Percentiles rank a stretch among this genome's conserved stretches.
These are phyloP conservation scores for Cerceris ruficornis DNA, from an alignment of 2,888 invertebrate species.

Conservation along the genomic window DNA sequence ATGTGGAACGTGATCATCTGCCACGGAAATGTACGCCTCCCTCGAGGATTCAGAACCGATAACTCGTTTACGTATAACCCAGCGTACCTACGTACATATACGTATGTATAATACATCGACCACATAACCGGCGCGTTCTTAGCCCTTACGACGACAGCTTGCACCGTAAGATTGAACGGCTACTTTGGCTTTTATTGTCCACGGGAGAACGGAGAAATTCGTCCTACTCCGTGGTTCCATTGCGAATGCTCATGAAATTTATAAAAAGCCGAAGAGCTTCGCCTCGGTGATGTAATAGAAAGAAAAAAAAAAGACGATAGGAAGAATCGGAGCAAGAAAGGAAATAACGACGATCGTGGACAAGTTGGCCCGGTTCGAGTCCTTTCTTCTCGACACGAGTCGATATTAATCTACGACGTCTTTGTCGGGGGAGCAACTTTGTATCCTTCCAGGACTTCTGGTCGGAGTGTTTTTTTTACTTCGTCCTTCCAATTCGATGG, in stretches of 20 bases:
- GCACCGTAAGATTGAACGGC: slow-evolving; percentile 49
- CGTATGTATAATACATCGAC: no score
- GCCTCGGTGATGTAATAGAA: slow-evolving; percentile 42
- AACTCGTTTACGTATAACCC: slow-evolving; percentile 6
- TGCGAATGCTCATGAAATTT: neutral
- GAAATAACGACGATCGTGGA: slow-evolving; percentile 34
- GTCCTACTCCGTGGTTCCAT: slow-evolving; percentile 14
- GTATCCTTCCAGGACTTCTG: neutral
- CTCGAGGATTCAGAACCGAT: slow-evolving; percentile 37
- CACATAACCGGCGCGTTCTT: slow-evolving; percentile 19
- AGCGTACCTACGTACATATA: slow-evolving; percentile 12
- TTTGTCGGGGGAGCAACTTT: neutral
- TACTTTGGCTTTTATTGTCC: slow-evolving; percentile 55
- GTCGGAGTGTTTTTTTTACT: no score
- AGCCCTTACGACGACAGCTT: slow-evolving; percentile 39
- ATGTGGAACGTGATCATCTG: slow-evolving; percentile 50
- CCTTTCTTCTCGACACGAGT: neutral
- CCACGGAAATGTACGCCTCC: slow-evolving; percentile 5
- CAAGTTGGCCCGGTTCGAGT: slow-evolving; percentile 9
- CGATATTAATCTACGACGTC: slow-evolving; percentile 32
- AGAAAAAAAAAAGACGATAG: neutral
- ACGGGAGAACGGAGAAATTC: slow-evolving; percentile 23
- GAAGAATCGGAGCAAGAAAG: slow-evolving; percentile 3
- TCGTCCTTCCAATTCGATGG: no score
- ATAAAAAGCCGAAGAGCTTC: slow-evolving; percentile 8